Base-by-base conservation (phyloP, 2,113 vertebrate genomes). In the Brienomyrus brachyistius region DNA sequence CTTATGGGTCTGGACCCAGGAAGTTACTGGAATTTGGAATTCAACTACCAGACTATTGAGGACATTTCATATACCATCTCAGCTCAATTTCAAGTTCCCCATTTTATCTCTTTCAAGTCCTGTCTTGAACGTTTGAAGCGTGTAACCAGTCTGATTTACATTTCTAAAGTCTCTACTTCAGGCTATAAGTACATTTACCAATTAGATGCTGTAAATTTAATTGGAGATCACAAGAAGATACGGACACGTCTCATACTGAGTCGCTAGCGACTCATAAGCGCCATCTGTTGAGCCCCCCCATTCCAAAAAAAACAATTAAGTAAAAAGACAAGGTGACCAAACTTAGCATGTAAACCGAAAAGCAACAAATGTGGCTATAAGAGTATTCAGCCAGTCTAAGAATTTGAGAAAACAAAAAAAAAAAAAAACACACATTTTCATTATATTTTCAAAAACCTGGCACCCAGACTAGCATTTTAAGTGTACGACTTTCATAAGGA, bases 221-320 rank as follows among this genome's bases (percentile, higher is more conserved):
- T 31, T 27, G 45, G n/a, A 0, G n/a, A 48, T n/a, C 45, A 51
- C 23, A n/a, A 48, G n/a, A 51, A 51, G 11, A 31, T 51, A 86
- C 23, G 21, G n/a, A 6, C 47, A n/a, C 13, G 70, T 77, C 31
- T 77, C 70, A 35, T 13, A 66, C 31, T 0, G n/a, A 70, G 10
- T 45, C 17, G 40, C 21, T 50, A 27, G 47, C 48, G 88, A 80
- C 62, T 80, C 62, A 31, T n/a, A 19, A 77, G 88, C 66, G 66
- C 88, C 88, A 77, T 74, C 66, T 88, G 66, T 77, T 77, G 88
- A 19, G 48, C 4, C 3, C 48, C 54, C 92, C 87, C 10, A 59
- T 23, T 59, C 2, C 1, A 88, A 19, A 74, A 62, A 62, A 77
- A 74, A 52, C 74, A 90, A 54, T 88, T 70, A 92, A 91, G 91